Evolutionary conservation across 2,113 vertebrate genomes (phyloP), one percentile per base, ranked within the genome.

Genomic region (Cyprinus carpio): DNA sequence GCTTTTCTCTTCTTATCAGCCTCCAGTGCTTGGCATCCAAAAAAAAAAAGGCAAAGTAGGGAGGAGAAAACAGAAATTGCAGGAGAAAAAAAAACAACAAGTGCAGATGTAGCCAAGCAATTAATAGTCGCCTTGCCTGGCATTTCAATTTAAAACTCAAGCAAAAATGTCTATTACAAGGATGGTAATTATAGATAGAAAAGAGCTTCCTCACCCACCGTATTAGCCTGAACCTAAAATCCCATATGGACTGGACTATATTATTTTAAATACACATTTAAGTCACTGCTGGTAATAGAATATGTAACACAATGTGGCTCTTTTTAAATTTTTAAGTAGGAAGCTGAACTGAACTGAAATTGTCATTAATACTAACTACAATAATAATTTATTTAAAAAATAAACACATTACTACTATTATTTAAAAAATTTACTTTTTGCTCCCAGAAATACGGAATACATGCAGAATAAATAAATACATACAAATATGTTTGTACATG

Each of bases 111-210:
- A 94, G 90, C 91, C 91, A 92, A 93, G 94, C 93, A 95, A 95
- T 95, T 95, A 95, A 95, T 95, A 94, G 92, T 94, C 91, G 93
- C 93, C 92, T 91, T 91, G 90, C 91, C 92, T 93, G 92, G 93
- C 91, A 93, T 95, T 92, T 93, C 91, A 92, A 94, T 94, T 94
- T 90, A 93, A 87, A 92, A 92, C 11, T 46, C 43, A 92, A 93
- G 92, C 87, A 87, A 88, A 90, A 94, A 93, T 92, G 92, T 95
- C 93, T 93, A 94, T 94, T 93, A 92, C 91, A 92, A 91, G 91
- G 92, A 92, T 92, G 93, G 91, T 94, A 93, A 94, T 95, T 93
- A 94, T 90, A 91, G 86, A 91, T 60, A 40, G 11, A 85, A 62
- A 92, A 90, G 92, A 92, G 91, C 74, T 51, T 29, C 12, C 25